Evolutionary conservation across 2,888 invertebrate genomes (phyloP).

Genomic region (Lagria hirta): DNA sequence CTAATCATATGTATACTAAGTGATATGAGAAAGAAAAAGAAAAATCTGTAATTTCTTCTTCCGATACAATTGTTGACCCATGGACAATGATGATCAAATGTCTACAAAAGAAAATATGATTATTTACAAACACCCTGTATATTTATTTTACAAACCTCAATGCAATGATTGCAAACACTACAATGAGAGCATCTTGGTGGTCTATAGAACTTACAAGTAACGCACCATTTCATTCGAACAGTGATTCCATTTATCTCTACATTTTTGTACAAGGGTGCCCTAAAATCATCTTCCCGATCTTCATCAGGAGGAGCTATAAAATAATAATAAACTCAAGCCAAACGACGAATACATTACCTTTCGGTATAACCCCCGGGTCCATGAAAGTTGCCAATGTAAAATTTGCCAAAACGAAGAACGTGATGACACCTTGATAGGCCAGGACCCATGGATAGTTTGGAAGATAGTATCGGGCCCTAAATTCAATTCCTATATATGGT

Average conservation of each 20-base stretch:
- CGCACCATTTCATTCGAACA: conserved; percentile 99
- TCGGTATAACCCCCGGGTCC: conserved; percentile 98
- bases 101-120: conserved; percentile 63
- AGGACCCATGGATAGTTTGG: conserved; percentile 85
- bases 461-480: conserved; percentile 87
- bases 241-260: conserved; percentile 98
- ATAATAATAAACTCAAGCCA: conserved; percentile 1
- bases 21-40: conserved; percentile 97
- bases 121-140: background rate
- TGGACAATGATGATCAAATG: conserved; percentile 99
- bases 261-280: conserved; percentile 94
- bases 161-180: conserved; percentile 98
- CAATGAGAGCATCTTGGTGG: conserved; percentile 99
- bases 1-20: conserved; percentile 97
- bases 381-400: conserved; percentile 98
- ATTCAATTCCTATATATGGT: conserved; percentile 47
- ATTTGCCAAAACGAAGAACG: conserved; percentile 97
- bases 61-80: conserved; percentile 99
- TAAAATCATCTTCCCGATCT: conserved; percentile 95
- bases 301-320: conserved; percentile 88
- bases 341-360: conserved; percentile 64
- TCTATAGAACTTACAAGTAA: conserved; percentile 98
- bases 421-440: conserved; percentile 90
- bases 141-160: conserved; percentile 64
- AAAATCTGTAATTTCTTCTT: conserved; percentile 95